Conservation (phyloP, 2,888 invertebrate species). For the Galerucella pusilla region DNA sequence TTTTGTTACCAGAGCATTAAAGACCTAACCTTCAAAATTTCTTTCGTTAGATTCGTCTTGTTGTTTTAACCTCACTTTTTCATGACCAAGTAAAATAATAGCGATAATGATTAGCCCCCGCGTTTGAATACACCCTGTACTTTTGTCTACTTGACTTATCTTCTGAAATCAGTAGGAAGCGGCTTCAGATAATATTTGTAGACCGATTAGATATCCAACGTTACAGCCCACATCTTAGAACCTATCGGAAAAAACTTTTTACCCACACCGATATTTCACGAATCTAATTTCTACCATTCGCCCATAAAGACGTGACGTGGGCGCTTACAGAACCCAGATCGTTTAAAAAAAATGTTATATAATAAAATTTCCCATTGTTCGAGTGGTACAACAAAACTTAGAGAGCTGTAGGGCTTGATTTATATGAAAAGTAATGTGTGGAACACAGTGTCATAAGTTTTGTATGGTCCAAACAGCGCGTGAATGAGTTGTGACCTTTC, state of each 20-base stretch:
- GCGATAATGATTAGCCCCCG: too few relatives aligned
- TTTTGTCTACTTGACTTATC: background rate
- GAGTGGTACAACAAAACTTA: constrained; percentile 38
- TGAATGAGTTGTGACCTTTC: constrained; percentile 45
- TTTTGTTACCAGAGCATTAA: too few relatives aligned
- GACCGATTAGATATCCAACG: constrained; percentile 11
- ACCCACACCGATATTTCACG: constrained; percentile 36
- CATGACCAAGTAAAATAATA: too few relatives aligned
- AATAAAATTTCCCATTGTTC: constrained; percentile 44
- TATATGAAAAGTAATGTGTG: constrained; percentile 50
- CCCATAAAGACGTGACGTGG: constrained; percentile 26
- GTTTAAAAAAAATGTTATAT: constrained; percentile 31
- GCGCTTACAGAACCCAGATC: constrained; percentile 26
- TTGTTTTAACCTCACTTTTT: too few relatives aligned
- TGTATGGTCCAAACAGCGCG: constrained; percentile 46
- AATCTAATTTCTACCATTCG: constrained; percentile 32
- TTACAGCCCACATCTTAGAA: constrained; percentile 26
- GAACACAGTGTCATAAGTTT: constrained; percentile 50
- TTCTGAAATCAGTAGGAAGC: constrained; percentile 19
- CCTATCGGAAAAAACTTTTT: constrained; percentile 16
- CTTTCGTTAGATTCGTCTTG: too few relatives aligned
- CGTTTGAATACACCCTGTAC: too few relatives aligned
- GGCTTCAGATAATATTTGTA: background rate
- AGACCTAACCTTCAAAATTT: too few relatives aligned
- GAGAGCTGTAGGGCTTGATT: constrained; percentile 44